Evolutionary conservation across 2,888 invertebrate species (phyloP).

Genomic region (Cephus sareptanus): DNA sequence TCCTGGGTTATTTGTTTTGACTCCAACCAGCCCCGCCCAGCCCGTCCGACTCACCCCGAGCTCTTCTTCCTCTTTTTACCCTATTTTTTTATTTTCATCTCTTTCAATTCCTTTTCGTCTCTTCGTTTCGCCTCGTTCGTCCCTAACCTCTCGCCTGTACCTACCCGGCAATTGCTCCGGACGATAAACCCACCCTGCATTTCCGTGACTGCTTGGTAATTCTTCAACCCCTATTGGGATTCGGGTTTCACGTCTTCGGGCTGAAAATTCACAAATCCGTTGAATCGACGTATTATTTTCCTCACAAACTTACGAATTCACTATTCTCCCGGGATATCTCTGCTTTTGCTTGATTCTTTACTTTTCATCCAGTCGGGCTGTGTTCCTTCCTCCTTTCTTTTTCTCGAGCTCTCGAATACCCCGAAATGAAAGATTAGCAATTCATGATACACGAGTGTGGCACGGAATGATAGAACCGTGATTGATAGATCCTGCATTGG

Average conservation of each 20-base stretch:
- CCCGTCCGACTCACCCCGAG: constrained; percentile 35
- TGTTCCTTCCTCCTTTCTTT: not conserved
- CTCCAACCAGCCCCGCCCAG: constrained; percentile 55
- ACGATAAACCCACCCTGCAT: not conserved
- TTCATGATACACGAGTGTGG: not conserved
- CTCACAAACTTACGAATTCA: not conserved
- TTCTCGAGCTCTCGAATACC: not conserved
- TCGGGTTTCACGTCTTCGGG: not conserved
- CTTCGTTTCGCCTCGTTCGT: not conserved
- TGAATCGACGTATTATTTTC: not conserved
- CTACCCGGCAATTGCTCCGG: not conserved
- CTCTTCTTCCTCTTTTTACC: not conserved
- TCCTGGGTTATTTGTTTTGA: constrained; percentile 62
- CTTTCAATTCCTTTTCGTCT: not conserved
- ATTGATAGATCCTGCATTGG: not conserved
- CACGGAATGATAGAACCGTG: not conserved
- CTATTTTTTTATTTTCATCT: not conserved
- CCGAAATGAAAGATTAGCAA: not conserved
- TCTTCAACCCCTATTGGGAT: not conserved
- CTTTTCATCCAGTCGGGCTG: not conserved
- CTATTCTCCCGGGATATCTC: not conserved
- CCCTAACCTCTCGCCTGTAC: not conserved
- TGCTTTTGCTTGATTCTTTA: not conserved
- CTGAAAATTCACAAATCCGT: not conserved
- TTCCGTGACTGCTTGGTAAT: not conserved